These are phyloP conservation scores for Sebastes ruberrimus DNA, from an alignment of 2,797 vertebrate species.

Conservation along the genomic window DNA sequence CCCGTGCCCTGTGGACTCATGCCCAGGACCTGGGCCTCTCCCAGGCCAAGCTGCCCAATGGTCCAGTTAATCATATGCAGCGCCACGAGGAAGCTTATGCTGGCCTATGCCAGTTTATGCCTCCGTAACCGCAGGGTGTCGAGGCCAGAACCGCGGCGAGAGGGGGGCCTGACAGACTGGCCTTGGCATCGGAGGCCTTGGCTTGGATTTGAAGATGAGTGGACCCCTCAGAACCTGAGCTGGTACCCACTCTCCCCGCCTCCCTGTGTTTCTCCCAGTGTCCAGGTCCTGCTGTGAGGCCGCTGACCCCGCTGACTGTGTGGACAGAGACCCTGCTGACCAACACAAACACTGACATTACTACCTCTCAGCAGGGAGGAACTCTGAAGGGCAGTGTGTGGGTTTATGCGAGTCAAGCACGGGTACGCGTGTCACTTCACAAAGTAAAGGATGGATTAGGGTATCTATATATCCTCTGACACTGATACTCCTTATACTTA, in stretches of 20 bases:
- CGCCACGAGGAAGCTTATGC: conserved; percentile 78
- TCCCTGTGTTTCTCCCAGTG: conserved; percentile 45
- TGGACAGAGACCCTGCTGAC: conserved; percentile 76
- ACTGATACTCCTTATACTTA: neutral
- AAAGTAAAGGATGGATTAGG: conserved; percentile 6
- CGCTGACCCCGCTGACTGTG: conserved; percentile 70
- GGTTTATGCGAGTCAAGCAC: conserved; percentile 30
- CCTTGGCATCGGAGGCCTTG: conserved; percentile 67
- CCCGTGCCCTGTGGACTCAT: conserved; percentile 78
- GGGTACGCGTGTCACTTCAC: neutral
- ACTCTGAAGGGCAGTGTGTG: conserved; percentile 62
- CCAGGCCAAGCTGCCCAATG: conserved; percentile 82
- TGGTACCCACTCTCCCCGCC: conserved; percentile 26
- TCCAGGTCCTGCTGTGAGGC: conserved; percentile 70
- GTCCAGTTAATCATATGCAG: conserved; percentile 86
- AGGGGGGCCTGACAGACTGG: conserved; percentile 63
- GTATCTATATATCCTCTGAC: neutral
- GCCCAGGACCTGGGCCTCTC: conserved; percentile 73
- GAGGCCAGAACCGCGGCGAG: conserved; percentile 60
- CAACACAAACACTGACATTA: conserved; percentile 71
- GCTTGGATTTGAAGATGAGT: conserved; percentile 65
- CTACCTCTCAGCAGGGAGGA: conserved; percentile 53
- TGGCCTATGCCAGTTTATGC: conserved; percentile 71
- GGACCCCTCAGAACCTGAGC: conserved; percentile 58
- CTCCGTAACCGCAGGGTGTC: conserved; percentile 64